phyloP scores from a whole-genome alignment of 2,888 invertebrate species.

The Phortica okadai region DNA sequence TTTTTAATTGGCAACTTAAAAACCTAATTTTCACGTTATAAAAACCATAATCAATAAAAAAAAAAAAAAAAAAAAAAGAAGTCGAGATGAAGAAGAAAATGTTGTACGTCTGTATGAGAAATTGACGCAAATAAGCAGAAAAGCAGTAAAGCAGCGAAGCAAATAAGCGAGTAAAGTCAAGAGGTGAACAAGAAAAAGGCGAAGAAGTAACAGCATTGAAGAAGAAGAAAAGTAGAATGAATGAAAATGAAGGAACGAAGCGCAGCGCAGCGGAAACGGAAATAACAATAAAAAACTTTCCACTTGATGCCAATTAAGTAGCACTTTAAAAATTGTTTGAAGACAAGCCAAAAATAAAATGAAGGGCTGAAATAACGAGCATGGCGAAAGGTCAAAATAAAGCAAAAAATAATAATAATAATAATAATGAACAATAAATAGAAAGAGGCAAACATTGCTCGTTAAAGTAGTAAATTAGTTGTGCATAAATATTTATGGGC shows the following conservation, averaged over 20 bases:
- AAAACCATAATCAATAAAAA: conserved; percentile 58
- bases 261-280: conserved; percentile 12
- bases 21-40: conserved; percentile 54
- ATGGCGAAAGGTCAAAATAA: not conserved
- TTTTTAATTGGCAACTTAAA: conserved; percentile 68
- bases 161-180: not conserved
- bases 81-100: conserved; percentile 9
- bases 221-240: not conserved
- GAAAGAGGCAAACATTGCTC: not conserved
- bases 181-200: not conserved
- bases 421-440: not conserved
- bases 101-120: not conserved
- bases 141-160: conserved; percentile 17
- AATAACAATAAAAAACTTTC: conserved; percentile 42
- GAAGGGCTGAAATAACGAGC: not conserved
- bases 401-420: conserved; percentile 7
- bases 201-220: not conserved
- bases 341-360: not conserved
- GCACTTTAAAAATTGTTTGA: not conserved
- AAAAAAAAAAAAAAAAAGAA: conserved; percentile 31
- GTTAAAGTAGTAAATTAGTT: not conserved
- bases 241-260: not conserved
- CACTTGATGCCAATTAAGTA: conserved; percentile 11
- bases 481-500: conserved; percentile 9
- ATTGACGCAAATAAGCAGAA: conserved; percentile 42